Evolutionary conservation across 2,888 invertebrate species (phyloP).

Genomic region (Tanypteryx hageni): DNA sequence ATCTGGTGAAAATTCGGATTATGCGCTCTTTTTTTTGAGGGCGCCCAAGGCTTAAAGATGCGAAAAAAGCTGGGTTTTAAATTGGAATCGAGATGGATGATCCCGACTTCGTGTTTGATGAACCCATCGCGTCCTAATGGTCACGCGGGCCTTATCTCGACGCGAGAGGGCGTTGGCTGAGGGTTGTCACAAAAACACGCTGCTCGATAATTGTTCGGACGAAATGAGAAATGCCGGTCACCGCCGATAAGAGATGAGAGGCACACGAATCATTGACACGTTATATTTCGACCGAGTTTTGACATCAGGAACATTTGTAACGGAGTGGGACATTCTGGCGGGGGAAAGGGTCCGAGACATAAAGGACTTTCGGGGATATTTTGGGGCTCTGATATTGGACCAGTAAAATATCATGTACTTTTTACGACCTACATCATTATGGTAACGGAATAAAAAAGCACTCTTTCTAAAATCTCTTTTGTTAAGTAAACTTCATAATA

Average conservation of each 20-base stretch:
- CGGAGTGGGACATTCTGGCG: not conserved
- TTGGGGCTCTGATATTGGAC: not conserved
- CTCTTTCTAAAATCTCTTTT: no score
- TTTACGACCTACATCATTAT: no score
- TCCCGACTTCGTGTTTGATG: constrained; percentile 36
- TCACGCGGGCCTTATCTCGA: constrained; percentile 52
- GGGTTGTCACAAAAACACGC: constrained; percentile 58
- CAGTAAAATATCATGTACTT: not conserved
- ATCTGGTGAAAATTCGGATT: not conserved
- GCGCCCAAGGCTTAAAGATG: not conserved
- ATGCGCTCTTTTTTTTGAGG: not conserved
- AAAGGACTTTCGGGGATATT: not conserved
- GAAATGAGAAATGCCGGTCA: constrained; percentile 56
- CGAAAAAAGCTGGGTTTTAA: not conserved
- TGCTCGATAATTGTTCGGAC: constrained; percentile 60
- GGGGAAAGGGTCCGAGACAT: not conserved
- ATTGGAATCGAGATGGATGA: constrained; percentile 32
- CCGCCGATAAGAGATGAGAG: constrained; percentile 57
- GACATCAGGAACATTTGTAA: not conserved
- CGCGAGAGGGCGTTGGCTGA: constrained; percentile 41
- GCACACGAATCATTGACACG: constrained; percentile 61
- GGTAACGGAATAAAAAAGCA: no score
- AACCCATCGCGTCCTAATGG: constrained; percentile 34
- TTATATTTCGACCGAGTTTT: constrained; percentile 2
- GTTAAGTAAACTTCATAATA: no score